Percentiles rank a stretch among this genome's conserved stretches.
Evolutionary conservation across 2,113 vertebrate genomes (phyloP).

Genomic region (Polyodon spathula): DNA sequence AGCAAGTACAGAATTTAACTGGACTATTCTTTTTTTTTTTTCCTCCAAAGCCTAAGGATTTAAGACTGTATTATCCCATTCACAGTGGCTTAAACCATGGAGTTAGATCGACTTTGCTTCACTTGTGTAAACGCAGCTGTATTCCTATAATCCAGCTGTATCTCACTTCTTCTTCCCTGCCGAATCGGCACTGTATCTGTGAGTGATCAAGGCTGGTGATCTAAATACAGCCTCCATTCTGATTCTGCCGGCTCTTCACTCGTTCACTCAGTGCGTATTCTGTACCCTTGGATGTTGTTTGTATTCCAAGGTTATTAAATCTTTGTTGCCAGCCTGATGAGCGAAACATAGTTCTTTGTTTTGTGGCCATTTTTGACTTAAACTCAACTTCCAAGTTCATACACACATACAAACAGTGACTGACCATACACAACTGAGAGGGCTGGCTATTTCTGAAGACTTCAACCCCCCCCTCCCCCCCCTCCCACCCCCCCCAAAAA

Average conservation of each 20-base stretch:
- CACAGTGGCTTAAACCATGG: slow-evolving; percentile 8
- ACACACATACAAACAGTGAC: slow-evolving; percentile 1
- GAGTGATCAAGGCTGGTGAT: slow-evolving; percentile 14
- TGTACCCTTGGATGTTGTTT: slow-evolving; percentile 9
- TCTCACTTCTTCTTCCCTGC: slow-evolving; percentile 11
- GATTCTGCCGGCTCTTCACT: background rate
- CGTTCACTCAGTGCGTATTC: background rate
- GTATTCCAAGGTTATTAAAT: slow-evolving; percentile 6
- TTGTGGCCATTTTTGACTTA: slow-evolving; percentile 9
- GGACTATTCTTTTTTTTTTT: background rate
- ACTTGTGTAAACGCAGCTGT: slow-evolving; percentile 19
- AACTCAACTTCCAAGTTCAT: slow-evolving; percentile 6
- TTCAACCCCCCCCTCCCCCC: too few species aligned
- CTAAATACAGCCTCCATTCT: slow-evolving; percentile 4
- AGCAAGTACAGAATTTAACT: too few species aligned
- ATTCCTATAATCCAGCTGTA: slow-evolving; percentile 17
- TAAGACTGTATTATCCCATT: slow-evolving; percentile 76
- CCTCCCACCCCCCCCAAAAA: too few species aligned
- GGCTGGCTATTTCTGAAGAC: background rate
- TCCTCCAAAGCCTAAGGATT: slow-evolving; percentile 62
- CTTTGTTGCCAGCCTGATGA: slow-evolving; percentile 2
- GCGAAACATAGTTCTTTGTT: slow-evolving; percentile 4
- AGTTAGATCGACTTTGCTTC: background rate
- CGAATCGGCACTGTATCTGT: slow-evolving; percentile 10
- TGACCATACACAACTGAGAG: slow-evolving; percentile 4